Conservation (phyloP, 2,888 invertebrate species). For the Oconnorella tubifera region DNA sequence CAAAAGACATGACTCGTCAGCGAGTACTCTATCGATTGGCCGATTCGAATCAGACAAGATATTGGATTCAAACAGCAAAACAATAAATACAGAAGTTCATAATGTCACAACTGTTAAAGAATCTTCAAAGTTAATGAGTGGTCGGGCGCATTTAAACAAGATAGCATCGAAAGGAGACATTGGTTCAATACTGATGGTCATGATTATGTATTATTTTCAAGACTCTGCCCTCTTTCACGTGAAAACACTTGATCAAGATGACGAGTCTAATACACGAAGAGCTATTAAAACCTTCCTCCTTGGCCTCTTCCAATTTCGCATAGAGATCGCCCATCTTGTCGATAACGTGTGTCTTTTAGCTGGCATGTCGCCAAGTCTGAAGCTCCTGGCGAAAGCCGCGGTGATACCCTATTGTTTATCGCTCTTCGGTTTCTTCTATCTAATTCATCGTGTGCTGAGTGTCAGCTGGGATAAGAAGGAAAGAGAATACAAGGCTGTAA, state of each 20-base stretch:
- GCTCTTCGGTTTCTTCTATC: conserved; percentile 26
- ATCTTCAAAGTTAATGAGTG: no score
- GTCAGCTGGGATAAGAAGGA: background rate
- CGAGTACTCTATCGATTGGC: no score
- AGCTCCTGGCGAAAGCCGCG: conserved; percentile 26
- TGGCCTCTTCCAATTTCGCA: conserved; percentile 32
- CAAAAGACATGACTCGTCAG: no score
- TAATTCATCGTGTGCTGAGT: conserved; percentile 12
- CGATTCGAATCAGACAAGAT: no score
- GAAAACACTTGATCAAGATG: conserved; percentile 18
- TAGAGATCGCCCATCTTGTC: conserved; percentile 31
- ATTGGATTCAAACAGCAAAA: no score
- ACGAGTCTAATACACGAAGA: conserved; percentile 7
- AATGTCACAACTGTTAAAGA: no score
- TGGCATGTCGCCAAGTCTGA: conserved; percentile 24
- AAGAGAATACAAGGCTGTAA: no score
- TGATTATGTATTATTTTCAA: conserved; percentile 35
- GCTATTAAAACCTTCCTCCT: conserved; percentile 24
- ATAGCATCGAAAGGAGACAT: conserved; percentile 21
- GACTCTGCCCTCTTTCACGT: conserved; percentile 32
- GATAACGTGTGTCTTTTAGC: conserved; percentile 30
- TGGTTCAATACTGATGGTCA: conserved; percentile 30
- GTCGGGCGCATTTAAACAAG: no score
- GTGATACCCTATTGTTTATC: conserved; percentile 30
- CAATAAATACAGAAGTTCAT: no score